A percentile compares a stretch with the other conserved stretches of the same genome.
These are phyloP conservation scores for Leptinotarsa peninsularis DNA, from an alignment of 2,888 invertebrate genomes.

Conservation along the genomic window DNA sequence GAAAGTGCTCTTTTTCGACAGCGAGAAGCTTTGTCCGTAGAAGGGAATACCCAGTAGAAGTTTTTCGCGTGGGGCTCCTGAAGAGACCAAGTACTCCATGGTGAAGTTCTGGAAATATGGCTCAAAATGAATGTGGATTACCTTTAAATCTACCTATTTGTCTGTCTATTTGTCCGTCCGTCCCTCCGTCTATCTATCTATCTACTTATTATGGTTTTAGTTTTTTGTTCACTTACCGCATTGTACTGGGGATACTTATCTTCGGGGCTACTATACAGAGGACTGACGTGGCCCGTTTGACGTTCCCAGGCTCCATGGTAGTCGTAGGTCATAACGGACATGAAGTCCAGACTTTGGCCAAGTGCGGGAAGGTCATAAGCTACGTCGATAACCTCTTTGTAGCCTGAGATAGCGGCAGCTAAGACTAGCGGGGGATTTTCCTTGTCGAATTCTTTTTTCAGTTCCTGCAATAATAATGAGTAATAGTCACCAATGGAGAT, in stretches of 20 bases:
- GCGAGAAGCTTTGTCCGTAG: conserved; percentile 87
- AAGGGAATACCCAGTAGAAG: conserved; percentile 85
- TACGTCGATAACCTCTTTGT: conserved; percentile 88
- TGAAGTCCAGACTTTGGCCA: conserved; percentile 79
- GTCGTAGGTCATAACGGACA: conserved; percentile 89
- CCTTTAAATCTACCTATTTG: too few species aligned
- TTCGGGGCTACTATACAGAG: conserved; percentile 74
- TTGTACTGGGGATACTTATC: conserved; percentile 83
- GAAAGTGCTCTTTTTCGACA: conserved; percentile 67
- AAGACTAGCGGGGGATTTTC: conserved; percentile 78
- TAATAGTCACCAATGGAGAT: background rate
- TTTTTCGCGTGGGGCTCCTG: conserved; percentile 83
- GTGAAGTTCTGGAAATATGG: conserved; percentile 76
- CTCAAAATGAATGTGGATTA: too few species aligned
- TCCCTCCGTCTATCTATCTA: too few species aligned
- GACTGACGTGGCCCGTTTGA: conserved; percentile 84
- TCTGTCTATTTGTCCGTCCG: too few species aligned
- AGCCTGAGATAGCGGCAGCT: conserved; percentile 88
- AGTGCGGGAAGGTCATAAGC: conserved; percentile 84
- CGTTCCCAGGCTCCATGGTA: conserved; percentile 92
- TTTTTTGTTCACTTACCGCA: conserved; percentile 70
- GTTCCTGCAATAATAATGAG: conserved; percentile 68
- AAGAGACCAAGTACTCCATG: conserved; percentile 78
- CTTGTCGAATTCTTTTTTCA: conserved; percentile 73
- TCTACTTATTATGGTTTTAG: too few species aligned